Evolutionary conservation across 2,113 vertebrate genomes (phyloP).

Genomic region (Oreocharis arfaki): DNA sequence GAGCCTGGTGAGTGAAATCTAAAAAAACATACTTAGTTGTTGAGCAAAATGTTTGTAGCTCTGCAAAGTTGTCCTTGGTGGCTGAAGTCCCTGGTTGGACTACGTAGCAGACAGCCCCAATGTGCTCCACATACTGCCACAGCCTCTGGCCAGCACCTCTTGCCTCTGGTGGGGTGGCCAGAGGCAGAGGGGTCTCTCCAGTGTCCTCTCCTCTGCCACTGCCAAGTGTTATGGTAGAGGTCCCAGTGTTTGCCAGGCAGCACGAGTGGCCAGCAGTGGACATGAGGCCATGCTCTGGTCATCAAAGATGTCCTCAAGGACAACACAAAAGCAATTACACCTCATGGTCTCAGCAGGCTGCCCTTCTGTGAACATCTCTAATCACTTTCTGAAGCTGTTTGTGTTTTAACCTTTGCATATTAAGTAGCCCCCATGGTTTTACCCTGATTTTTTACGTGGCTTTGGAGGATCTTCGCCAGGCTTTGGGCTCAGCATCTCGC

Average conservation of each 20-base stretch:
- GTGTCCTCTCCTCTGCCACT: neutral
- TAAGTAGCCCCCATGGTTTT: neutral
- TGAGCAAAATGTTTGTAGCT: neutral
- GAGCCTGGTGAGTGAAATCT: neutral
- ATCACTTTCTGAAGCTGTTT: neutral
- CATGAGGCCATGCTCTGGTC: fast-evolving
- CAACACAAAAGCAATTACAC: neutral
- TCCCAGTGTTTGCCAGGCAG: neutral
- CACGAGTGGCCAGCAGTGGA: neutral
- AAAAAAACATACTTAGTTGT: neutral
- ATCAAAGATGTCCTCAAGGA: neutral
- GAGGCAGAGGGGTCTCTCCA: neutral
- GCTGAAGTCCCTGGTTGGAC: neutral
- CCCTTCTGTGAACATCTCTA: too few relatives aligned
- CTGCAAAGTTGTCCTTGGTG: neutral
- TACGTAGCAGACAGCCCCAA: fast-evolving
- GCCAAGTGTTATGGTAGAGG: fast-evolving
- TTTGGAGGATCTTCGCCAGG: neutral
- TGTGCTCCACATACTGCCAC: fast-evolving
- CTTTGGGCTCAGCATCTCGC: neutral
- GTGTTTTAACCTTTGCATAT: neutral
- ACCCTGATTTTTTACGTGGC: neutral
- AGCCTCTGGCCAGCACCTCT: neutral
- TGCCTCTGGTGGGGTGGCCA: fast-evolving
- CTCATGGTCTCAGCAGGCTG: neutral